Percentiles rank a stretch among this genome's conserved stretches.
Conservation (phyloP, 2,888 invertebrate species). For the Drosophila incognita region DNA sequence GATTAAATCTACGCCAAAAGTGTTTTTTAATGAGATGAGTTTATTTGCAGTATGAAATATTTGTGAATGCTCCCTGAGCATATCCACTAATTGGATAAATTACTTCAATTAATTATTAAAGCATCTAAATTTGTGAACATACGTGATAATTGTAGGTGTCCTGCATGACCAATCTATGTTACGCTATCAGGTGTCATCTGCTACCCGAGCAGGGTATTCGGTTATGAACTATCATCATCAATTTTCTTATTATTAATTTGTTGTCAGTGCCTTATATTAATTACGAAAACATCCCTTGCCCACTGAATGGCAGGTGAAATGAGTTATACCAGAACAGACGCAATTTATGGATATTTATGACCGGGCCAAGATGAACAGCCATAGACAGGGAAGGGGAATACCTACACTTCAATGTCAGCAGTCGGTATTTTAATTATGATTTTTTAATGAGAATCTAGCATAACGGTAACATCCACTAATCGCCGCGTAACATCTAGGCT, state of each 20-base stretch:
- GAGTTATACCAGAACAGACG: slow-evolving; percentile 62
- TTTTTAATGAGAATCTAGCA: slow-evolving; percentile 75
- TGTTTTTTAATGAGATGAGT: background rate
- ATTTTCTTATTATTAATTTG: slow-evolving; percentile 60
- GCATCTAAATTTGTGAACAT: background rate
- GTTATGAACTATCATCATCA: slow-evolving; percentile 52
- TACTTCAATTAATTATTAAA: background rate
- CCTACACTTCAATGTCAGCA: slow-evolving; percentile 17
- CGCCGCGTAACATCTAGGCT: slow-evolving; percentile 68
- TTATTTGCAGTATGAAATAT: background rate
- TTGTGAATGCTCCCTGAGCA: background rate
- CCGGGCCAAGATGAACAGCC: slow-evolving; percentile 38
- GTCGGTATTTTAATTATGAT: slow-evolving; percentile 62
- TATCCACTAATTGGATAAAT: background rate
- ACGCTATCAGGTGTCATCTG: slow-evolving; percentile 16
- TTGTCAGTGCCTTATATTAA: slow-evolving; percentile 68
- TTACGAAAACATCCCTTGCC: slow-evolving; percentile 43
- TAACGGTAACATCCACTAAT: slow-evolving; percentile 63
- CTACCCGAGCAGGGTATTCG: slow-evolving; percentile 26
- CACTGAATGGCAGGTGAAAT: slow-evolving; percentile 68
- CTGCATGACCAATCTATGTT: background rate
- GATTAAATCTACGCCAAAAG: background rate
- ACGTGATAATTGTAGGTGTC: background rate
- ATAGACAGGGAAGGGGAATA: slow-evolving; percentile 17
- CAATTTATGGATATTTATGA: slow-evolving; percentile 76